Evolutionary conservation across 2,113 vertebrate species (phyloP), one percentile per base, ranked within the genome.

Genomic region (Xiphorhynchus elegans): DNA sequence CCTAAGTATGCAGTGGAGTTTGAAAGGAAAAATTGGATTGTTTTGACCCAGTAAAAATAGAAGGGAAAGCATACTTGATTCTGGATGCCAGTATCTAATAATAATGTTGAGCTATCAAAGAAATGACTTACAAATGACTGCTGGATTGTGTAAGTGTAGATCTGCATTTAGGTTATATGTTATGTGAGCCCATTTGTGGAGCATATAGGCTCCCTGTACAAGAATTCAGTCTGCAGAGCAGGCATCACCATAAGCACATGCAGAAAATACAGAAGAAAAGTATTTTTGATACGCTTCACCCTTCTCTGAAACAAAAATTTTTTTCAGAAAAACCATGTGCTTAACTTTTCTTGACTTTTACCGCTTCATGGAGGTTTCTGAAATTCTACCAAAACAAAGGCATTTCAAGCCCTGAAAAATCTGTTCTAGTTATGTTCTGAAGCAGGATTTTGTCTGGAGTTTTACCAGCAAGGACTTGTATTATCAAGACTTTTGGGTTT

Each of bases 401-500:
- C 5, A 2, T 50, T 84, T 84, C 50, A 70, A 49, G 23, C 19
- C 11, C 29, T 55, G 39, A 62, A 47, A 91, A 77, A 50, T 81
- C 23, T 46, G 14, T 23, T 88, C 67, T 76, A 46, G 15, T 11
- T 42, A 25, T 31, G 18, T 17, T 76, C 40, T 0, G 0, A 83
- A 73, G 39, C 23, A 80, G 40, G 50, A 86, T 24, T 35, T 94
- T 26, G 13, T 42, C 49, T 73, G 35, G 20, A 56, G 2, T 33
- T 83, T 89, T 60, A 46, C 53, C 77, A 42, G 47, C 23, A 77
- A 56, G 77, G 16, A 60, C 18, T 33, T 73, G 8, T 25, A 63
- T 42, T 20, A 35, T 59, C 17, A 37, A 0, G 1, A 28, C 23
- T 21, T 72, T 76, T 1, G 2, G 5, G 23, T 24, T 68, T 53